Base-by-base conservation (phyloP, 1,140 invertebrate genomes). In the Pseudomyrmex flavicornis region DNA sequence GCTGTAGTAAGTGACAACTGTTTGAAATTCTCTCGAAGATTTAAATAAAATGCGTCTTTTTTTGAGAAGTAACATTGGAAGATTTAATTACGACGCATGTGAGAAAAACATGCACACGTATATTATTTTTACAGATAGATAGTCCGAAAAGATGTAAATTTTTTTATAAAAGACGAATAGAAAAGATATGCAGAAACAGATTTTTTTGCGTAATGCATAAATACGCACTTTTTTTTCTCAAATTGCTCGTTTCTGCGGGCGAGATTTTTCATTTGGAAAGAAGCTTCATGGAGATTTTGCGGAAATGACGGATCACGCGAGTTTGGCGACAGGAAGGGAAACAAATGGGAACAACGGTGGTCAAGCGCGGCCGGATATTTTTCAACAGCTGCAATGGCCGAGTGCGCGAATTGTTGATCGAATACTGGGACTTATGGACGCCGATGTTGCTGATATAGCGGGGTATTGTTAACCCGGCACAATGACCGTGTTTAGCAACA, bases 401-500 rank as follows among this genome's bases (percentile, higher is more conserved):
- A 52, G 61, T 75, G 76, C 65, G 68, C 75, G 68, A 84, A 89
- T 91, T 91, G 91, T 92, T 92, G 91, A 90, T 77, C 46, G 72
- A 90, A 92, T 63, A 58, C 73, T 68, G 69, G 74, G 77, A 88
- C 83, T 89, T 79, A 73, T 44, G 70, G 50, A 75, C 75, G 84
- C 80, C 84, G 52, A 90, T 91, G 91, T 90, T 91, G 85, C 73
- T 84, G 90, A 89, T 86, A 88, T 90, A 90, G 88, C 89, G 83
- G 77, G 75, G 89, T 89, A 93, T 92, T 92, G 91, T 93, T 93
- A 89, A 87, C 70, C 82, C 77, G 73, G 89, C 85, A 93, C 92
- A 93, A 93, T 93, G 90, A 89, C 69, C 84, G 77, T 92, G 90
- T 93, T 92, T 92, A 86, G 83, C 74, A 90, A 92, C 89, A 91